Percentiles rank a stretch among this genome's conserved stretches.
Evolutionary conservation across 2,888 invertebrate genomes (phyloP).

Genomic region (Drosophila limbata): DNA sequence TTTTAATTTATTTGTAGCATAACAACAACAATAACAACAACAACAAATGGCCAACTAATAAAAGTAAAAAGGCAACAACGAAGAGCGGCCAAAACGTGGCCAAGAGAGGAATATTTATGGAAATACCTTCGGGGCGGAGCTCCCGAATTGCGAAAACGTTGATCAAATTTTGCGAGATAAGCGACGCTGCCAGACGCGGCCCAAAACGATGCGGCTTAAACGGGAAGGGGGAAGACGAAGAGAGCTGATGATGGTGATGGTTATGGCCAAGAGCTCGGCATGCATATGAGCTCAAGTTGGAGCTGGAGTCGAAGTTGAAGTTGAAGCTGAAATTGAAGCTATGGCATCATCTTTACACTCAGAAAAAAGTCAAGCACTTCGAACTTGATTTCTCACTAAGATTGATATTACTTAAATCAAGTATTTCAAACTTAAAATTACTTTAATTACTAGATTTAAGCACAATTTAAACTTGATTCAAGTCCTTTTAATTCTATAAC

Average conservation of each 20-base stretch:
- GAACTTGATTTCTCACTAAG: too few relatives aligned
- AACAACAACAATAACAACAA: slow-evolving; percentile 46
- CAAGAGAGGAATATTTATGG: slow-evolving; percentile 74
- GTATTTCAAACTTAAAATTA: too few relatives aligned
- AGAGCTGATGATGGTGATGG: slow-evolving; percentile 32
- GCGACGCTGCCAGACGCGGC: slow-evolving; percentile 36
- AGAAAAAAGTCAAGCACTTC: too few relatives aligned
- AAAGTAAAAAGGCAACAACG: slow-evolving; percentile 61
- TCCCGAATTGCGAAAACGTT: slow-evolving; percentile 85
- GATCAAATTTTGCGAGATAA: slow-evolving; percentile 81
- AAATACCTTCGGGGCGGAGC: slow-evolving; percentile 85
- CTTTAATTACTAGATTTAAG: too few relatives aligned
- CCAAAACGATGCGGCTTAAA: not conserved
- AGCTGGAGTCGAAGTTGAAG: slow-evolving; percentile 21
- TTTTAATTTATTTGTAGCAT: slow-evolving; percentile 81
- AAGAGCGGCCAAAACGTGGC: slow-evolving; percentile 40
- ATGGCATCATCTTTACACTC: slow-evolving; percentile 49
- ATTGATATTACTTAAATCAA: too few relatives aligned
- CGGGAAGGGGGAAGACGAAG: slow-evolving; percentile 3
- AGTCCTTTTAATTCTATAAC: too few relatives aligned
- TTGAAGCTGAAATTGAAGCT: slow-evolving; percentile 21
- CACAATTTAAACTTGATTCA: too few relatives aligned
- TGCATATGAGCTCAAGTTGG: slow-evolving; percentile 59
- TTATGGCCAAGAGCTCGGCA: slow-evolving; percentile 43
- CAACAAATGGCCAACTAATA: slow-evolving; percentile 65